Evolutionary conservation across 2,888 invertebrate genomes (phyloP), one percentile per base, ranked within the genome.

Genomic region (Agrotis ipsilon): DNA sequence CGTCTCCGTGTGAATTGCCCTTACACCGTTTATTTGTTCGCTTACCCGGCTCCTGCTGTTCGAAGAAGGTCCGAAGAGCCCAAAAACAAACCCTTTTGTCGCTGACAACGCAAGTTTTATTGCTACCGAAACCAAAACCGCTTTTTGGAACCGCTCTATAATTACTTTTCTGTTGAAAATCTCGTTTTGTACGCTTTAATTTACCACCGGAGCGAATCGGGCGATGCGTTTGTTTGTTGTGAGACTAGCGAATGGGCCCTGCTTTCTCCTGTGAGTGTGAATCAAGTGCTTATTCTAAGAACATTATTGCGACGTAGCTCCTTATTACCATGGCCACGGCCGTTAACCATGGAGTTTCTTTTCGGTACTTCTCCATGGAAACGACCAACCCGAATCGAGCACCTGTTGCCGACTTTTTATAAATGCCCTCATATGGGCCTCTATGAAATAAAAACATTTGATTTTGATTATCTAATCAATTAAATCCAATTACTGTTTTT

Each of bases 61-160:
- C 92, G 85, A 66, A 81, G 91, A 93, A 92, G 86, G 86, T 83
- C 60, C 78, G 78, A 79, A 82, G 85, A 86, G 73, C 75, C 72
- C 75, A 72, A 82, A 83, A 87, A 88, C 86, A 88, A 90, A 91
- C 90, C 90, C 90, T 89, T 93, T 92, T 93, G 90, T 91, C 75
- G 82, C 70, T 82, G 83, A 88, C 88, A 88, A 88, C 88, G 87
- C 87, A 88, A 90, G 83, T 92, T 95, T 93, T 94, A 94, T 94
- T 92, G 93, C 94, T 92, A 94, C 94, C 88, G 91, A 91, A 90
- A 90, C 90, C 87, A 88, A 92, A 90, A 85, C 82, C 83, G 83
- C 82, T 86, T 83, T 88, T 84, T 68, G 84, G 80, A 83, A 86
- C 84, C 84, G 77, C 86, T 78, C 72, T 75, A 78, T 89, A 86